Evolutionary conservation across 2,888 invertebrate species (phyloP).

Genomic region (Sphaerophoria taeniata): DNA sequence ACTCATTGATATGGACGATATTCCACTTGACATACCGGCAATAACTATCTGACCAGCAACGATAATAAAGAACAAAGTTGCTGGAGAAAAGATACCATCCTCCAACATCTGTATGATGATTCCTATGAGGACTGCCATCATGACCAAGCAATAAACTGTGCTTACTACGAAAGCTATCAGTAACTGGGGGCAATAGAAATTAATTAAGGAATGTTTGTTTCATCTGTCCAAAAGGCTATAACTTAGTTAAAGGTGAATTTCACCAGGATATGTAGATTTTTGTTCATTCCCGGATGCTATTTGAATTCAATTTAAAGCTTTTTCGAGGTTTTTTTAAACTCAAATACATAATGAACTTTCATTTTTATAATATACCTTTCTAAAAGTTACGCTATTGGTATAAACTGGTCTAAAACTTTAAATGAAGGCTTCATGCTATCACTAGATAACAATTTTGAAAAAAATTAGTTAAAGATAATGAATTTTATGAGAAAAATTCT

Average conservation of each 20-base stretch:
- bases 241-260: neutral
- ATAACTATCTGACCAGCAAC: slow-evolving; percentile 88
- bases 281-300: too few species aligned
- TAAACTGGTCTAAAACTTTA: too few species aligned
- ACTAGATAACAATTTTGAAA: too few species aligned
- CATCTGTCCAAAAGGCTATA: neutral
- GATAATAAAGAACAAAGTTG: slow-evolving; percentile 92
- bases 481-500: too few species aligned
- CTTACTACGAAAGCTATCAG: slow-evolving; percentile 90
- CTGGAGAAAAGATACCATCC: slow-evolving; percentile 92
- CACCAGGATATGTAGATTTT: neutral
- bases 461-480: too few species aligned
- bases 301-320: too few species aligned
- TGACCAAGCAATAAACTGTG: slow-evolving; percentile 90
- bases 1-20: neutral
- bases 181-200: slow-evolving; percentile 83
- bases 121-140: slow-evolving; percentile 94
- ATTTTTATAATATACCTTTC: too few species aligned
- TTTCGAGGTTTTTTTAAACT: neutral
- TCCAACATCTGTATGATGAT: slow-evolving; percentile 90
- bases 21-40: slow-evolving; percentile 83
- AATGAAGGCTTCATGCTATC: too few species aligned
- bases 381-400: too few species aligned
- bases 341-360: too few species aligned
- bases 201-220: neutral